These are phyloP conservation scores for Drosophila birchii DNA, from an alignment of 2,888 invertebrate species.

Conservation along the genomic window DNA sequence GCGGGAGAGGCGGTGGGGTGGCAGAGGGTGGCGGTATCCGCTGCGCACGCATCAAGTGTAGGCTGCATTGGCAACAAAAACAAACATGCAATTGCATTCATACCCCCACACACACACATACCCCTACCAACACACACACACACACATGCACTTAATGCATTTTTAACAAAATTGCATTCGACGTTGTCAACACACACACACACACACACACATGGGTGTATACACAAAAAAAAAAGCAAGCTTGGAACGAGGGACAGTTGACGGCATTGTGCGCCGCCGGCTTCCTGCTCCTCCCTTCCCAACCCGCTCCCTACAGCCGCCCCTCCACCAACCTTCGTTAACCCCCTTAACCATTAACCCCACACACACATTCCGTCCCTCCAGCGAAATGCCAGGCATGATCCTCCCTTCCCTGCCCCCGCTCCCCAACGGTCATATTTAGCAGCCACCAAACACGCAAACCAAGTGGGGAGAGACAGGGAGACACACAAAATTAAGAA, in stretches of 20 bases:
- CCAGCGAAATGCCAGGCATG: constrained; percentile 13
- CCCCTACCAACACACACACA: constrained; percentile 30
- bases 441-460: constrained; percentile 58
- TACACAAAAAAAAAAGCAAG: constrained; percentile 32
- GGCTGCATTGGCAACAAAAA: constrained; percentile 77
- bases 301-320: not conserved
- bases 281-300: constrained; percentile 26
- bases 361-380: constrained; percentile 41
- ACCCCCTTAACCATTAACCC: constrained; percentile 32
- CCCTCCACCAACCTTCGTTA: constrained; percentile 4
- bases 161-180: constrained; percentile 82
- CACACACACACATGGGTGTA: constrained; percentile 37
- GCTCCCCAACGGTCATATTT: constrained; percentile 57
- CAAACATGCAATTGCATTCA: constrained; percentile 80
- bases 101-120: constrained; percentile 50
- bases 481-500: constrained; percentile 19
- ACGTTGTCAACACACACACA: constrained; percentile 63
- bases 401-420: constrained; percentile 3
- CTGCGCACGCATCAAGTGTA: constrained; percentile 75
- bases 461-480: constrained; percentile 43
- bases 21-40: constrained; percentile 40
- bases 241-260: constrained; percentile 46
- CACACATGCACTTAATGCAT: constrained; percentile 71
- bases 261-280: constrained; percentile 47
- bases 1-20: not conserved